Conservation (phyloP, 2,113 vertebrate species). For the Alexandromys fortis region DNA sequence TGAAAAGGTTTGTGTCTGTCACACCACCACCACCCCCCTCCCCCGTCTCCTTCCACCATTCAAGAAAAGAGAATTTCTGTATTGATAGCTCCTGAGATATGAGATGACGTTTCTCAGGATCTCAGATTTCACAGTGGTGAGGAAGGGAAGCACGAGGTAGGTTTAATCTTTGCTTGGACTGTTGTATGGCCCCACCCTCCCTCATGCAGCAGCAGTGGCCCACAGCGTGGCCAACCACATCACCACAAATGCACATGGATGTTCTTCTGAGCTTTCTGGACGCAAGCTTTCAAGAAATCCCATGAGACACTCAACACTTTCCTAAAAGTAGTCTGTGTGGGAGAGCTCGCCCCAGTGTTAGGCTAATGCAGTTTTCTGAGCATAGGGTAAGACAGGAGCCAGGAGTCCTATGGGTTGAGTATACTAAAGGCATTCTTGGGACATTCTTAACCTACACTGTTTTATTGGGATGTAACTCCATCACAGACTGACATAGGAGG, state of each 20-base stretch:
- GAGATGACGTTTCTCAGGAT: not conserved
- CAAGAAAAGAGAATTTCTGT: conserved; percentile 23
- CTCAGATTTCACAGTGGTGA: not conserved
- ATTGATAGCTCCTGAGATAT: not conserved
- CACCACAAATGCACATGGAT: no score
- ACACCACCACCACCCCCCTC: fast-evolving
- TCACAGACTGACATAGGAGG: not conserved
- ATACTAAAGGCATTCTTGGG: not conserved
- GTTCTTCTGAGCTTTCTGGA: not conserved
- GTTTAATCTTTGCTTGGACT: not conserved
- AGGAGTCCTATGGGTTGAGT: not conserved
- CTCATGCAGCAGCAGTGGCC: not conserved
- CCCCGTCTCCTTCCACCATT: not conserved
- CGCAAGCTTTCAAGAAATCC: not conserved
- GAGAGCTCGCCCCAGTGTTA: not conserved
- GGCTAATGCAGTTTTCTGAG: not conserved
- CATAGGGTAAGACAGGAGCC: not conserved
- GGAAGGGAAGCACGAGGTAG: not conserved
- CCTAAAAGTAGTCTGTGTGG: not conserved
- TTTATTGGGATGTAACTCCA: not conserved
- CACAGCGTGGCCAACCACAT: not conserved
- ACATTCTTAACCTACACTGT: not conserved
- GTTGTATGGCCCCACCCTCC: not conserved
- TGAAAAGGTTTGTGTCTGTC: not conserved
- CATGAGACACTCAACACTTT: not conserved